A percentile compares a stretch with the other conserved stretches of the same genome.
Conservation (phyloP, 2,888 invertebrate species). For the Eilema depressum region DNA sequence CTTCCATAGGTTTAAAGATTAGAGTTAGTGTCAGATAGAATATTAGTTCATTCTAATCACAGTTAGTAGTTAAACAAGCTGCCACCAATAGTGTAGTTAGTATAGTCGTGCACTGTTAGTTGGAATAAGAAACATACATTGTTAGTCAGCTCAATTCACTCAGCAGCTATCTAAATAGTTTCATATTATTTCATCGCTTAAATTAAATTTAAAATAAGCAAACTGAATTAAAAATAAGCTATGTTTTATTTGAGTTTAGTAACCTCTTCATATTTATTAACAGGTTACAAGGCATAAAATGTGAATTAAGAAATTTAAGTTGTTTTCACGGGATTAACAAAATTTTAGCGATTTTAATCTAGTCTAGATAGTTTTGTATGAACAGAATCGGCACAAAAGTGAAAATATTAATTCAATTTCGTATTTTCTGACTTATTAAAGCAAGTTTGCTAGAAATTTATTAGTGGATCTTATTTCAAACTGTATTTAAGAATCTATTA, state of each 20-base stretch:
- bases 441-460: background rate
- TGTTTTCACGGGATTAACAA: background rate
- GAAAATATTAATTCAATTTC: background rate
- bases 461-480: background rate
- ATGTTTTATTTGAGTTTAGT: too few species aligned
- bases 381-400: background rate
- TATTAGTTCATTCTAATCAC: slow-evolving; percentile 3
- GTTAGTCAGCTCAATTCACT: background rate
- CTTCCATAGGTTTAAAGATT: background rate
- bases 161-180: too few species aligned
- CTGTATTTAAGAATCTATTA: background rate
- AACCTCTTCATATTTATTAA: too few species aligned
- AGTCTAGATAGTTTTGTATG: background rate
- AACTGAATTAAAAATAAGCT: too few species aligned
- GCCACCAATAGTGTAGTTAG: too few species aligned
- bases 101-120: background rate
- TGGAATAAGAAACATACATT: background rate
- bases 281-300: too few species aligned
- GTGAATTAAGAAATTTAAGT: background rate
- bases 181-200: too few species aligned
- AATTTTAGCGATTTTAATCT: background rate
- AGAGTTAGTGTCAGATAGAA: background rate
- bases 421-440: background rate
- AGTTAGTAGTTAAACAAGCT: slow-evolving; percentile 2
- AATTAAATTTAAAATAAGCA: too few species aligned